These are phyloP conservation scores for Aelia acuminata DNA, from an alignment of 2,888 invertebrate species.

Conservation along the genomic window DNA sequence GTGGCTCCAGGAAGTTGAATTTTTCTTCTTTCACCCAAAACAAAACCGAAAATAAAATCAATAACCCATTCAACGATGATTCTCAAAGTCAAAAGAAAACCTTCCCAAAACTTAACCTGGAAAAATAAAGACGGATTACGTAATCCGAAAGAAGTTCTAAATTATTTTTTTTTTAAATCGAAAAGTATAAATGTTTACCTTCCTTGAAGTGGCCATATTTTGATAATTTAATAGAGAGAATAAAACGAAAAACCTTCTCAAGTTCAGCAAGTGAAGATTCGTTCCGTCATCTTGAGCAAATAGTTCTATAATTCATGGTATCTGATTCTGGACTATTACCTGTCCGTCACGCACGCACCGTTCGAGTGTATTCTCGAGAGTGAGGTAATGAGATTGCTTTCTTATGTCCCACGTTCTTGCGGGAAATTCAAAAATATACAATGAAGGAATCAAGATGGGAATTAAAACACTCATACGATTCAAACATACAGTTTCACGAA, in stretches of 20 bases:
- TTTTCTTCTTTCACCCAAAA: background rate
- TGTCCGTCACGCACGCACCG: background rate
- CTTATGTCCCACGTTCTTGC: background rate
- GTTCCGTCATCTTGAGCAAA: background rate
- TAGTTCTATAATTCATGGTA: background rate
- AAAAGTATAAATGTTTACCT: background rate
- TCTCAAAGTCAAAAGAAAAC: constrained; percentile 62
- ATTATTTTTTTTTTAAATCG: too few relatives aligned
- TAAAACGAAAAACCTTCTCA: background rate
- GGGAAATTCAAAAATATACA: background rate
- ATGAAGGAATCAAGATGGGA: too few relatives aligned
- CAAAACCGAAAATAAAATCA: constrained; percentile 57
- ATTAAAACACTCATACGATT: background rate
- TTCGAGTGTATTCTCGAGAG: background rate
- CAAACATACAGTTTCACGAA: background rate
- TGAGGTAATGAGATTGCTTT: background rate
- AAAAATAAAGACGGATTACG: background rate
- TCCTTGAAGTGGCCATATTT: background rate
- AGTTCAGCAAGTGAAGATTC: background rate
- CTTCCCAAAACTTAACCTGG: background rate
- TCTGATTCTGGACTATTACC: background rate
- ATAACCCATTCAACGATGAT: constrained; percentile 64
- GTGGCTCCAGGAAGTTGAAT: constrained; percentile 66
- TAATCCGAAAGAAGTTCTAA: background rate
- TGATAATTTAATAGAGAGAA: background rate